These are phyloP conservation scores for Harlomillsia oculata DNA, from an alignment of 1,140 invertebrate species.

Conservation along the genomic window DNA sequence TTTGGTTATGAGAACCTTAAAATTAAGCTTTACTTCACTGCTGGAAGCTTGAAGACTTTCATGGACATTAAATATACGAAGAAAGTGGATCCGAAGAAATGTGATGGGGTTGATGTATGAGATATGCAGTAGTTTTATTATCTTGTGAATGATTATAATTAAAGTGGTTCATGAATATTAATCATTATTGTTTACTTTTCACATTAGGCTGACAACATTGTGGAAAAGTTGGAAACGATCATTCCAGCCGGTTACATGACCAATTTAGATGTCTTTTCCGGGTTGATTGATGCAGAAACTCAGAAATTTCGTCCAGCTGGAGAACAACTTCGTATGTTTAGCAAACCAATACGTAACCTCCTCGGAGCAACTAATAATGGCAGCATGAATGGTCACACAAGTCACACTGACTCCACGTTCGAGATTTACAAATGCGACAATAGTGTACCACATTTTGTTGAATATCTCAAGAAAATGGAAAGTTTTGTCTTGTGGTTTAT, in stretches of 20 bases:
- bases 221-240: slow-evolving; percentile 53
- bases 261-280: slow-evolving; percentile 61
- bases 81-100: slow-evolving; percentile 47
- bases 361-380: background rate
- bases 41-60: slow-evolving; percentile 65
- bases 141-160: background rate
- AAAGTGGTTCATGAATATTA: background rate
- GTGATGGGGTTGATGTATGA: slow-evolving; percentile 38
- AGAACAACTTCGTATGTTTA: slow-evolving; percentile 52
- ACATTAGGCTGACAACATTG: slow-evolving; percentile 66
- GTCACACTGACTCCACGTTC: slow-evolving; percentile 45
- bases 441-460: slow-evolving; percentile 57
- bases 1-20: slow-evolving; percentile 81
- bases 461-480: slow-evolving; percentile 75
- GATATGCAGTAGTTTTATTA: background rate
- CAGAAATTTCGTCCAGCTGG: slow-evolving; percentile 59
- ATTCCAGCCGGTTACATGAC: slow-evolving; percentile 49
- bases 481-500: slow-evolving; percentile 91
- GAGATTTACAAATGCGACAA: slow-evolving; percentile 67
- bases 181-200: slow-evolving; percentile 2
- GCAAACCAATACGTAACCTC: slow-evolving; percentile 2
- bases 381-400: slow-evolving; percentile 2
- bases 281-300: slow-evolving; percentile 56
- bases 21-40: slow-evolving; percentile 71
- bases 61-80: slow-evolving; percentile 54